phyloP scores from a whole-genome alignment of 2,888 invertebrate genomes.

The Micoletzkya japonica region DNA sequence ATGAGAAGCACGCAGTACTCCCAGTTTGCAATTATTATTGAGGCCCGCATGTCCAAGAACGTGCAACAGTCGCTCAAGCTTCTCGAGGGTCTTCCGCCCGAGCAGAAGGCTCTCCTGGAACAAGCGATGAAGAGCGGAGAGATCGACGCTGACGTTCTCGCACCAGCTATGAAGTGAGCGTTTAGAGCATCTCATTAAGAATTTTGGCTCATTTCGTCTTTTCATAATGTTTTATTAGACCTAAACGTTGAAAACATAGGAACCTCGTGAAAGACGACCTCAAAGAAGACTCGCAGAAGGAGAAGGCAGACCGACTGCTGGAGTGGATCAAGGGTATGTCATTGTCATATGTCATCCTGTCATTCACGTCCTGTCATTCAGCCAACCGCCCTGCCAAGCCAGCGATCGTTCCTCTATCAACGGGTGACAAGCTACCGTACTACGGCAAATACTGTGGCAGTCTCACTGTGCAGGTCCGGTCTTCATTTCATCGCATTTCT shows the following conservation, averaged over 20 bases:
- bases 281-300: constrained; percentile 46
- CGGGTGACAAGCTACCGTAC: constrained; percentile 57
- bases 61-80: constrained; percentile 27
- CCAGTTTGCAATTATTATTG: too few relatives aligned
- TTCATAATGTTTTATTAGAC: background rate
- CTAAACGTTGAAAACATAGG: constrained; percentile 9
- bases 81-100: constrained; percentile 38
- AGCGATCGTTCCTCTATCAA: constrained; percentile 27
- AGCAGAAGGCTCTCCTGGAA: constrained; percentile 50
- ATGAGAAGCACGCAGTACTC: too few relatives aligned
- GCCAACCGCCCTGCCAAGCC: constrained; percentile 51
- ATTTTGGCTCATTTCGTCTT: too few relatives aligned
- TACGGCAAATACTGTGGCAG: constrained; percentile 61
- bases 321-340: constrained; percentile 63
- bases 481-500: constrained; percentile 16
- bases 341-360: too few relatives aligned
- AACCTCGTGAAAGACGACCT: constrained; percentile 44
- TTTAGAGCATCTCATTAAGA: too few relatives aligned
- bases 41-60: constrained; percentile 19
- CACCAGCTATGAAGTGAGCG: constrained; percentile 41
- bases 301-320: constrained; percentile 49
- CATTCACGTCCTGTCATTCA: too few relatives aligned
- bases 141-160: constrained; percentile 44
- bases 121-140: constrained; percentile 55
- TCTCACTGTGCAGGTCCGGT: constrained; percentile 48